A percentile compares a stretch with the other conserved stretches of the same genome.
phyloP scores from a whole-genome alignment of 2,797 vertebrate species.

The Pristis pectinata region DNA sequence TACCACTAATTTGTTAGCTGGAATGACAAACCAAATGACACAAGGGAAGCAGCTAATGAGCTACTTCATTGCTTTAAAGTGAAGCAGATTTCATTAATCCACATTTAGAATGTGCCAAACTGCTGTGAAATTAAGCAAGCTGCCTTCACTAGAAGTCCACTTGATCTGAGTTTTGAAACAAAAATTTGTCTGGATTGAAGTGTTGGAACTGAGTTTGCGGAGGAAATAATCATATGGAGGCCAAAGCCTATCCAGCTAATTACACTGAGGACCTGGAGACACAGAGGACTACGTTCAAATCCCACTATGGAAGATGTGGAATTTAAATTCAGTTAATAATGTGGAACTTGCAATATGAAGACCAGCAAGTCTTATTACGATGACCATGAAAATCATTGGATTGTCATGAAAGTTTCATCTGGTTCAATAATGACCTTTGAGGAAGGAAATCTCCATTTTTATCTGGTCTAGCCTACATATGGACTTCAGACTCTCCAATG shows the following conservation, averaged over 20 bases:
- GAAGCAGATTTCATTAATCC: background rate
- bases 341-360: too few relatives aligned
- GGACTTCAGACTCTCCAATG: too few relatives aligned
- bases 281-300: too few relatives aligned
- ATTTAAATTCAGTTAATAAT: too few relatives aligned
- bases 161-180: background rate
- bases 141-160: background rate
- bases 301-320: too few relatives aligned
- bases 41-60: background rate
- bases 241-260: background rate
- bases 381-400: too few relatives aligned
- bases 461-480: too few relatives aligned
- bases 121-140: background rate
- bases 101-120: background rate
- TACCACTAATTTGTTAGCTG: background rate
- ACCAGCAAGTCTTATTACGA: too few relatives aligned
- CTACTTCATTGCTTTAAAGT: background rate
- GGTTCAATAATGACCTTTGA: too few relatives aligned
- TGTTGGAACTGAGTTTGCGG: background rate
- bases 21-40: background rate
- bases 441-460: too few relatives aligned
- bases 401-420: too few relatives aligned
- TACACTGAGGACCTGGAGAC: background rate
- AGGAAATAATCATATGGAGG: background rate
- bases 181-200: background rate